Base-by-base conservation (phyloP, 2,113 vertebrate species). In the Apaloderma vittatum region DNA sequence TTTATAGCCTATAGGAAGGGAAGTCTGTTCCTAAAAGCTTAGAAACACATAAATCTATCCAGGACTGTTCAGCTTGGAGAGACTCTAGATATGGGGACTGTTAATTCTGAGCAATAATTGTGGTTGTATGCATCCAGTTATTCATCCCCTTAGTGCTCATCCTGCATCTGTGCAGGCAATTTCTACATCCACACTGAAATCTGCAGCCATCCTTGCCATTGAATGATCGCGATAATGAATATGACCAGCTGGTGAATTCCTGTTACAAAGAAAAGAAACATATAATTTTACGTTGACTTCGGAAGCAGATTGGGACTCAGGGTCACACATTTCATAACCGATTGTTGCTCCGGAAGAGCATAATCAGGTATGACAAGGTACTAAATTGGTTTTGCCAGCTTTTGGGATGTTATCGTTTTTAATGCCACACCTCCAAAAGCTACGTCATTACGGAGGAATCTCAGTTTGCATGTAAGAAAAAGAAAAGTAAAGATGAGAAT, bases 1-100 rank as follows among this genome's bases (percentile, higher is more conserved):
- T 73, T 92, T 90, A 83, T 80, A 79, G 78, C 78, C 74, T 77
- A 24, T 66, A 43, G 75, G 65, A 79, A 91, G 32, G 51, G 63
- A 90, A 78, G 51, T 30, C 46, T 80, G 24, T 48, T 94, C 63
- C 4, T 3, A 80, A 92, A 77, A 86, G 29, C 63, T 74, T 40
- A 24, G 92, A 49, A 70, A 61, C 9, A 45, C 23, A 67, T 88
- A 75, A 86, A 81, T 81, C 68, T 86, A 49, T 37, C 14, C 71
- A 94, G 61, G 55, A 90, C 77, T 80, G 57, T 57, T 82, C 82
- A 74, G 21, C 55, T 77, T 78, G 71, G 61, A 83, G 46, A 86
- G 10, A 26, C 46, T 72, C 22, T 8, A 43, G 77, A 54, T 43
- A 74, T 32, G 22, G 27, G 36, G 18, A 77, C 37, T 36, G 55